These are phyloP conservation scores for Eudasyphora cyanicolor DNA, from an alignment of 2,888 invertebrate species.

Conservation along the genomic window DNA sequence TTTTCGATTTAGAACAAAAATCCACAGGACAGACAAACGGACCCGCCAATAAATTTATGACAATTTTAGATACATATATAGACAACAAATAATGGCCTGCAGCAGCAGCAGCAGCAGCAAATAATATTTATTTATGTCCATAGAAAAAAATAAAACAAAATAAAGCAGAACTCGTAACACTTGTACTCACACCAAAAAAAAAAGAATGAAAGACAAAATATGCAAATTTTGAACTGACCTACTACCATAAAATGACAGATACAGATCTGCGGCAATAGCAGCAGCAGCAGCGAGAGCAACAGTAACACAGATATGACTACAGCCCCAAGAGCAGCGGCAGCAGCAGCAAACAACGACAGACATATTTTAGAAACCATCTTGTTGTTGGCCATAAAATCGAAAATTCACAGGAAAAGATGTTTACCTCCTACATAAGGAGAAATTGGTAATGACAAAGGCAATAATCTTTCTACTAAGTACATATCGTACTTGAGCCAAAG, in stretches of 20 bases:
- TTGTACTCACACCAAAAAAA: too few species aligned
- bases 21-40: background rate
- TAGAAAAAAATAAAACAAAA: conserved; percentile 12
- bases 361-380: background rate
- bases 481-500: too few species aligned
- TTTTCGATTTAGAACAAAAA: conserved; percentile 2
- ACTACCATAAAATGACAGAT: conserved; percentile 48
- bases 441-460: too few species aligned
- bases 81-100: background rate
- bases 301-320: conserved; percentile 26
- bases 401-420: too few species aligned
- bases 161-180: conserved; percentile 64
- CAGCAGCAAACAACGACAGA: conserved; percentile 7
- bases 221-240: conserved; percentile 75
- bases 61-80: background rate
- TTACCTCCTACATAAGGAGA: too few species aligned
- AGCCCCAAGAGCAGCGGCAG: too few species aligned
- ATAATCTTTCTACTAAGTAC: too few species aligned
- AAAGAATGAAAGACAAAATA: conserved; percentile 67
- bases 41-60: background rate
- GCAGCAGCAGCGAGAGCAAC: conserved; percentile 24
- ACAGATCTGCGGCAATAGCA: conserved; percentile 32
- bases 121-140: background rate
- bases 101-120: background rate
- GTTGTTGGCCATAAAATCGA: background rate